Evolutionary conservation across 2,113 vertebrate species (phyloP).

Genomic region (Sebastes fasciatus): DNA sequence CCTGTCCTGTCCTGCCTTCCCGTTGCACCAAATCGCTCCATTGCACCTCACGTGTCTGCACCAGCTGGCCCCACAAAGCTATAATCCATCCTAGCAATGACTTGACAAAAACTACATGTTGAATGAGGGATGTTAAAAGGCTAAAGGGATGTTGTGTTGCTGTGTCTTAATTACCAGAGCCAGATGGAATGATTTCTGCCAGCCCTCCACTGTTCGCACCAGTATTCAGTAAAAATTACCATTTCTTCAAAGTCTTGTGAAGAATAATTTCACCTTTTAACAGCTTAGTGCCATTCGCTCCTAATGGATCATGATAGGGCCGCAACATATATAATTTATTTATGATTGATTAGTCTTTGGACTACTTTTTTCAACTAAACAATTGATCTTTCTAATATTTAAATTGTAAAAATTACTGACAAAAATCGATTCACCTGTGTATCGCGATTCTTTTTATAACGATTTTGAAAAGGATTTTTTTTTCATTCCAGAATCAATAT

Average conservation of each 20-base stretch:
- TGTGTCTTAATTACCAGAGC: background rate
- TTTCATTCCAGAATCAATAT: no score
- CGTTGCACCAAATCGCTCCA: background rate
- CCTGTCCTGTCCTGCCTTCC: conserved; percentile 19
- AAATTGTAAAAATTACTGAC: no score
- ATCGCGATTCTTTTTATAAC: no score
- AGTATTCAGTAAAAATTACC: no score
- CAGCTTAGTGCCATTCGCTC: background rate
- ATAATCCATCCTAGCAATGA: background rate
- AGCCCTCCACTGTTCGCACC: no score
- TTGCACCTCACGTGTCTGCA: background rate
- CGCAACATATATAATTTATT: no score
- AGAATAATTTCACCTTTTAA: background rate
- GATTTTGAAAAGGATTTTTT: no score
- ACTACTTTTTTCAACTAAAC: background rate
- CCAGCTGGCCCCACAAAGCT: conserved; percentile 20
- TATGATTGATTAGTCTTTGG: background rate
- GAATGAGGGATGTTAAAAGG: background rate
- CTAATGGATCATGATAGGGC: background rate
- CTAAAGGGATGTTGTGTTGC: background rate
- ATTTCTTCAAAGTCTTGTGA: background rate
- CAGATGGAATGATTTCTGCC: background rate
- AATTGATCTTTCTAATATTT: background rate
- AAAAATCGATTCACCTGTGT: no score
- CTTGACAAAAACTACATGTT: background rate